Evolutionary conservation across 2,113 vertebrate genomes (phyloP).

Genomic region (Mormyrus lacerda): DNA sequence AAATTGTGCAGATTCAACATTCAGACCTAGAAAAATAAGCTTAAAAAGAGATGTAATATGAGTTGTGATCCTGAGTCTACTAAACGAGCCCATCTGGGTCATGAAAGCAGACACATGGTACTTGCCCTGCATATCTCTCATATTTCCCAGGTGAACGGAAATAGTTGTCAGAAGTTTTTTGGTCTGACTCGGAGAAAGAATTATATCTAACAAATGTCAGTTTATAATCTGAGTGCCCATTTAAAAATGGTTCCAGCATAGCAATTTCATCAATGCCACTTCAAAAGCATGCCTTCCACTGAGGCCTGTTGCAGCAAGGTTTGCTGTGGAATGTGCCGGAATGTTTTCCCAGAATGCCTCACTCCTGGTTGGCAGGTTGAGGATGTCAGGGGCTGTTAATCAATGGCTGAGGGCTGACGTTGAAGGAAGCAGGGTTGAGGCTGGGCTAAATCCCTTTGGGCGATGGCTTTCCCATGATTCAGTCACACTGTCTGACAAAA

Average conservation of each 20-base stretch:
- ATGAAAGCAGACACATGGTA: background rate
- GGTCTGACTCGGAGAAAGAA: background rate
- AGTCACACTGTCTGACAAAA: slow-evolving; percentile 7
- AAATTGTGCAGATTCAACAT: background rate
- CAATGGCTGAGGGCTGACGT: slow-evolving; percentile 12
- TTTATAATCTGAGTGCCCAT: background rate
- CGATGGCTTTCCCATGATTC: background rate
- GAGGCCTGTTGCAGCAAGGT: slow-evolving; percentile 12
- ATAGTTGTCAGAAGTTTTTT: background rate
- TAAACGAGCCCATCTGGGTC: background rate
- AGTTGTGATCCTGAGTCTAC: background rate
- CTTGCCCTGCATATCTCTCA: background rate
- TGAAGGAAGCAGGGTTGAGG: background rate
- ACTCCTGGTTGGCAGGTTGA: slow-evolving; percentile 1
- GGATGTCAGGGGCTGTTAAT: slow-evolving; percentile 14
- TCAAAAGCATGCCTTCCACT: background rate
- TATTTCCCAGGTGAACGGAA: slow-evolving; percentile 14
- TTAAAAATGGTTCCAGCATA: background rate
- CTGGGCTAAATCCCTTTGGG: background rate
- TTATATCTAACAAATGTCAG: background rate
- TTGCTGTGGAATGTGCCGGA: slow-evolving; percentile 9
- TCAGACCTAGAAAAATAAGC: background rate
- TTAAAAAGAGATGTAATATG: background rate
- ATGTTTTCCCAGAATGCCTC: slow-evolving; percentile 18
- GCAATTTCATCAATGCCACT: slow-evolving; percentile 2